Conservation (phyloP, 2,888 invertebrate species). For the Dicycla oo region DNA sequence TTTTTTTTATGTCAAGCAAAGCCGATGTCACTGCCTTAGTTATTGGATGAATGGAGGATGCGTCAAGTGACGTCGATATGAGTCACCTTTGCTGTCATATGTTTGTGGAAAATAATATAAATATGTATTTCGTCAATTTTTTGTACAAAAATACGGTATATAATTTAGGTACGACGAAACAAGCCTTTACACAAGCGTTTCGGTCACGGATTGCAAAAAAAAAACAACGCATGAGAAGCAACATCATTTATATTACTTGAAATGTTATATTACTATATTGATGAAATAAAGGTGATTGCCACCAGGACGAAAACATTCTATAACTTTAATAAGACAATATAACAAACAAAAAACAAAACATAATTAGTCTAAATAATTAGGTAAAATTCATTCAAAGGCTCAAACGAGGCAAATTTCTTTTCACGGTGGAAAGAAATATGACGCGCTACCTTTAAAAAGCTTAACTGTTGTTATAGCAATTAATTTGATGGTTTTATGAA, state of each 20-base stretch:
- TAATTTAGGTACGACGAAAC: not conserved
- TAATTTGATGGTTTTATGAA: slow-evolving; percentile 10
- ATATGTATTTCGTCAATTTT: too few relatives aligned
- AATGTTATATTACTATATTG: not conserved
- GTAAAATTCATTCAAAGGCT: not conserved
- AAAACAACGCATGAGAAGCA: not conserved
- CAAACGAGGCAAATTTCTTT: not conserved
- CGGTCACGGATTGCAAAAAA: not conserved
- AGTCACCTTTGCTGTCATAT: not conserved
- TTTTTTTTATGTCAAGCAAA: too few relatives aligned
- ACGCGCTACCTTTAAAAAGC: not conserved
- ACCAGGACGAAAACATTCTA: too few relatives aligned
- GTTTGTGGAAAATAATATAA: slow-evolving; percentile 15
- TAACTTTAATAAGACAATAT: not conserved
- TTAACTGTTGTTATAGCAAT: slow-evolving; percentile 10
- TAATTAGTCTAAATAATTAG: not conserved
- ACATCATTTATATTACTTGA: not conserved
- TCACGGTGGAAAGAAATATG: not conserved
- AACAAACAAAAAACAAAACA: not conserved
- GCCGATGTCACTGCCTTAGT: too few relatives aligned
- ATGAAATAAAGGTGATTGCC: not conserved
- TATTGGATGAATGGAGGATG: not conserved
- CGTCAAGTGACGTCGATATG: not conserved
- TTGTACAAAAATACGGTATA: too few relatives aligned
- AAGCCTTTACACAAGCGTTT: not conserved